These are phyloP conservation scores for Synchiropus splendidus DNA, from an alignment of 2,113 vertebrate species.

Conservation along the genomic window DNA sequence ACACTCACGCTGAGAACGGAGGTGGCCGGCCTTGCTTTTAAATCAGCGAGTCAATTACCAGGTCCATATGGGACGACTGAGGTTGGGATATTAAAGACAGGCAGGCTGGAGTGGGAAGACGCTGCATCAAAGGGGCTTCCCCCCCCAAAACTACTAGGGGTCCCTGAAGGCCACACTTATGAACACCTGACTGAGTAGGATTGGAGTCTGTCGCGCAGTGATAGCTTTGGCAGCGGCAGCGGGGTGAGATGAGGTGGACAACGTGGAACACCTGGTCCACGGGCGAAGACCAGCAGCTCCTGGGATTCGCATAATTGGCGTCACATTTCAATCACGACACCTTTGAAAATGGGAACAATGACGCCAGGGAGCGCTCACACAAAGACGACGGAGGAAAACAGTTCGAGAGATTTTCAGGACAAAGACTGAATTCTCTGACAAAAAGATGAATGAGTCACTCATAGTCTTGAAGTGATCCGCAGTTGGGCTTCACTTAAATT, in stretches of 20 bases:
- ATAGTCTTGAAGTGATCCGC: too few relatives aligned
- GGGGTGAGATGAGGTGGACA: conserved; percentile 33
- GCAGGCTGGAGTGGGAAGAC: conserved; percentile 33
- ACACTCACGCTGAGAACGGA: conserved; percentile 50
- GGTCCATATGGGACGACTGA: conserved; percentile 59
- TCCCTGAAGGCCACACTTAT: conserved; percentile 51
- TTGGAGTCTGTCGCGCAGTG: conserved; percentile 21
- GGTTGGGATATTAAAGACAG: conserved; percentile 61
- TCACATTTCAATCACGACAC: conserved; percentile 16
- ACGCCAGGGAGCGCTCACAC: too few relatives aligned
- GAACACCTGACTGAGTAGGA: conserved; percentile 60
- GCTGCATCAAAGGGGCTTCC: conserved; percentile 47
- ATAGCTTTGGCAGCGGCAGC: conserved; percentile 32
- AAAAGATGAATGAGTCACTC: too few relatives aligned
- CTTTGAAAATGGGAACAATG: conserved; percentile 2
- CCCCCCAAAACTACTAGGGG: conserved; percentile 16
- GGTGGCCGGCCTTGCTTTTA: conserved; percentile 47
- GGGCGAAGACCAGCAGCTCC: conserved; percentile 21
- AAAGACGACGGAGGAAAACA: too few relatives aligned
- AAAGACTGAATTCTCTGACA: too few relatives aligned
- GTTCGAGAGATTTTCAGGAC: too few relatives aligned
- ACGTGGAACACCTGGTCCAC: conserved; percentile 40
- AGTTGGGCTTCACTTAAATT: too few relatives aligned
- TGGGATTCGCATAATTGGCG: conserved; percentile 42
- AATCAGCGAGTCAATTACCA: conserved; percentile 67